A percentile compares a stretch with the other conserved stretches of the same genome.
Evolutionary conservation across 2,888 invertebrate genomes (phyloP).

Genomic region (Cephus sareptanus): DNA sequence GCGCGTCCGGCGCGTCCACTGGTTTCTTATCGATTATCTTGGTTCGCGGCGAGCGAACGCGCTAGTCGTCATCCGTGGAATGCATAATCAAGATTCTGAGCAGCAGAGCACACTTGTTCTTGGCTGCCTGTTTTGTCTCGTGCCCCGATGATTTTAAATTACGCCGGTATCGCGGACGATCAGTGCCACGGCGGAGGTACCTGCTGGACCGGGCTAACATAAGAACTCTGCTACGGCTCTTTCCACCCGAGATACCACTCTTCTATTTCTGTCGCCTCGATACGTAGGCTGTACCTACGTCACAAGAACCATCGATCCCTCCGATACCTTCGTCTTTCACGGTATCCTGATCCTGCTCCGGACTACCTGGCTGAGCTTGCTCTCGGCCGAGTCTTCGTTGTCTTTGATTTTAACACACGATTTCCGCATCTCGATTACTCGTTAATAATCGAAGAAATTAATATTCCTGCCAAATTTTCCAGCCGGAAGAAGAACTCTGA

Average conservation of each 20-base stretch:
- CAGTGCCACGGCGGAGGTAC: slow-evolving; percentile 51
- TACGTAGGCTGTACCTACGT: slow-evolving; percentile 8
- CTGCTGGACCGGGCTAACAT: slow-evolving; percentile 42
- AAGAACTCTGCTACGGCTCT: slow-evolving; percentile 40
- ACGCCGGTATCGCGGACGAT: slow-evolving; percentile 55
- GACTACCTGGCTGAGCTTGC: no score
- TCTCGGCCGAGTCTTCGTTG: no score
- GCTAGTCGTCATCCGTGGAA: slow-evolving; percentile 48
- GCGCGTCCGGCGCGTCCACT: no score
- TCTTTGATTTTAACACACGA: no score
- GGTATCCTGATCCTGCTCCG: no score
- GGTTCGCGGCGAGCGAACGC: slow-evolving; percentile 11
- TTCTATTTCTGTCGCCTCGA: slow-evolving; percentile 27
- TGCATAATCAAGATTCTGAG: slow-evolving; percentile 58
- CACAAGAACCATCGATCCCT: no score
- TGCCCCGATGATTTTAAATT: slow-evolving; percentile 60
- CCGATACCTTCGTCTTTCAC: no score
- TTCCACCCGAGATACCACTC: slow-evolving; percentile 42
- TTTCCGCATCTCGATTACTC: no score
- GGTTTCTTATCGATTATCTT: neutral
- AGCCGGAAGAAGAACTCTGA: no score
- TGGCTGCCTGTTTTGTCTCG: slow-evolving; percentile 57
- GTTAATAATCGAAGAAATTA: no score
- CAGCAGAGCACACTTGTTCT: slow-evolving; percentile 51
- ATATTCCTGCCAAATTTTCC: no score